Percentiles rank a stretch among this genome's conserved stretches.
phyloP scores from a whole-genome alignment of 1,140 invertebrate genomes.

The Dysdera silvatica region DNA sequence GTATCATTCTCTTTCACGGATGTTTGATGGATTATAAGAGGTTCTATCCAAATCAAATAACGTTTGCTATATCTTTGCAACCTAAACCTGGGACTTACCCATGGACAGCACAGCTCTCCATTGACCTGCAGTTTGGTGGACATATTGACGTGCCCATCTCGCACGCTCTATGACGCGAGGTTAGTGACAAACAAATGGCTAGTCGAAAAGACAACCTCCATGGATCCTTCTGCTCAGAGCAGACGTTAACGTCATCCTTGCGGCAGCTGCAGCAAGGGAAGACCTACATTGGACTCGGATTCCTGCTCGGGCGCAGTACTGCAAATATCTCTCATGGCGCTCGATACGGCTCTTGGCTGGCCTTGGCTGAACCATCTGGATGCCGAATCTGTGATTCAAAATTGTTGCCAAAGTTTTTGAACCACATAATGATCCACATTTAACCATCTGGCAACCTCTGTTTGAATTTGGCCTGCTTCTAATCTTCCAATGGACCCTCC shows the following conservation, averaged over 20 bases:
- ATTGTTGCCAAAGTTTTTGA: constrained; percentile 5
- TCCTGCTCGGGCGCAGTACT: background rate
- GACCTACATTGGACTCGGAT: background rate
- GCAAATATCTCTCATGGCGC: background rate
- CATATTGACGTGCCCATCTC: no score
- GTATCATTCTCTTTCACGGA: no score
- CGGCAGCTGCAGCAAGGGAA: no score
- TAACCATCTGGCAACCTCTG: background rate
- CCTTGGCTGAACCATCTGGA: background rate
- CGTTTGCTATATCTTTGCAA: no score
- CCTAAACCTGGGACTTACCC: no score
- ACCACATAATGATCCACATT: background rate
- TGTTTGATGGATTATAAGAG: no score
- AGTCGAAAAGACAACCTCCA: background rate
- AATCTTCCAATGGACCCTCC: background rate
- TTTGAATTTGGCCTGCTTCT: background rate
- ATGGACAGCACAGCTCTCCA: no score
- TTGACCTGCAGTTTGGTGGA: no score
- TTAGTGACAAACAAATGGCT: no score
- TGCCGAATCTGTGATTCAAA: background rate
- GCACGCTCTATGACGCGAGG: no score
- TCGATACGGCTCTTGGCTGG: background rate
- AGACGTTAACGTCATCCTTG: background rate
- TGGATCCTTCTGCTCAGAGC: background rate
- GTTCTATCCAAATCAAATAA: no score